Evolutionary conservation across 1,140 invertebrate species (phyloP), one percentile per base, ranked within the genome.

Genomic region (Bombus sibiricus): DNA sequence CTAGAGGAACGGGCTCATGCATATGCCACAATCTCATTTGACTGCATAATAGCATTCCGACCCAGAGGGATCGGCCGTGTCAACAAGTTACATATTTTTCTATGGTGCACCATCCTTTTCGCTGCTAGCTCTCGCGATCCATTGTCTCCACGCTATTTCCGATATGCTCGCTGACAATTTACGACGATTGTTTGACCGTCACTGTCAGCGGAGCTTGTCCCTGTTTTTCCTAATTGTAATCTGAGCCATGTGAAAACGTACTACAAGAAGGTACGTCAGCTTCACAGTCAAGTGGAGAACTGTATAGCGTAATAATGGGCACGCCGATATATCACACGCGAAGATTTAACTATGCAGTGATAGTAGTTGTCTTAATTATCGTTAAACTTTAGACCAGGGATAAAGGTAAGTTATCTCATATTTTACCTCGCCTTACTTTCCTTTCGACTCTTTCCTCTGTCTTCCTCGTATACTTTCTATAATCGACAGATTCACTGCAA

Each of bases 1-100:
- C 76, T 57, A 39, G 78, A 64, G 80, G 75, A 77, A 32, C 68
- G 59, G 73, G 53, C 57, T 95, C 94, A 95, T 95, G 93, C 95
- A 95, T 95, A 95, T 95, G 94, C 94, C 94, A 95, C 93, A 95
- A 95, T 95, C 94, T 95, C 95, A 95, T 95, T 95, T 95, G 95
- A 95, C 95, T 95, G 92, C 93, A 93, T 95, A 95, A 95, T 95
- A 93, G 93, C 91, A 93, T 94, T 93, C 89, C 85, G 91, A 88
- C 91, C 94, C 91, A 86, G 79, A 87, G 94, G 93, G 93, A 94
- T 94, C 90, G 76, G 89, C 92, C 92, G 91, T 94, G 94, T 95
- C 94, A 95, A 95, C 94, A 95, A 95, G 94, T 95, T 94, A 95
- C 93, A 93, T 92, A 94, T 93, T 92, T 94, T 93, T 92, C 86